phyloP scores from a whole-genome alignment of 2,888 invertebrate genomes.

The Smittia aterrima region DNA sequence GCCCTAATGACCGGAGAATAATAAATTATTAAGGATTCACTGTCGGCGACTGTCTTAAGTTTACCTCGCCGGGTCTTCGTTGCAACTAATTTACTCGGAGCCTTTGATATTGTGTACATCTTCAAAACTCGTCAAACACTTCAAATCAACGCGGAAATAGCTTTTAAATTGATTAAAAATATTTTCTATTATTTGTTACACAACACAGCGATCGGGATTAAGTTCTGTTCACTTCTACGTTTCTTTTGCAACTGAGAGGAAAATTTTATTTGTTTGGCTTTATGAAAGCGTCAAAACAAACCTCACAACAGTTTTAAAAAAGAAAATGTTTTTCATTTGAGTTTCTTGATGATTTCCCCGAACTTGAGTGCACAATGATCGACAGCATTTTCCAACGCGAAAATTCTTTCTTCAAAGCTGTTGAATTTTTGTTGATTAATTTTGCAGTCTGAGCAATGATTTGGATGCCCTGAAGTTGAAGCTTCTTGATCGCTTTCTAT shows the following conservation, averaged over 20 bases:
- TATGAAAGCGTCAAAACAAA: too few species aligned
- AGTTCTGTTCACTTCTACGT: neutral
- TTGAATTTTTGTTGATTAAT: too few species aligned
- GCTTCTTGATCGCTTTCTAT: too few species aligned
- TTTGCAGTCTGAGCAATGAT: too few species aligned
- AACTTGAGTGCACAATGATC: too few species aligned
- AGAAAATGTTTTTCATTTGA: too few species aligned
- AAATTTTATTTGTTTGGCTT: too few species aligned
- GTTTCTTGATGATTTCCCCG: too few species aligned
- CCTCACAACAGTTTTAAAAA: too few species aligned
- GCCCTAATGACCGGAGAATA: constrained; percentile 57
- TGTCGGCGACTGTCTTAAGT: constrained; percentile 42
- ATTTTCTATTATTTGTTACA: neutral
- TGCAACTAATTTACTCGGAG: constrained; percentile 83
- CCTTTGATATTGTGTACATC: constrained; percentile 86
- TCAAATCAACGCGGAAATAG: neutral
- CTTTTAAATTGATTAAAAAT: neutral
- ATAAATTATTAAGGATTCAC: neutral
- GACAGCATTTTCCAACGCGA: too few species aligned
- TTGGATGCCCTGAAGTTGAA: too few species aligned
- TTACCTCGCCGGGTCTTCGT: constrained; percentile 75
- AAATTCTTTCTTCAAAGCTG: too few species aligned
- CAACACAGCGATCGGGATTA: neutral
- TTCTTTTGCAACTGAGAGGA: neutral
- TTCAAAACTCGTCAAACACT: constrained; percentile 45